phyloP scores from a whole-genome alignment of 2,888 invertebrate species.

The Theretra japonica region DNA sequence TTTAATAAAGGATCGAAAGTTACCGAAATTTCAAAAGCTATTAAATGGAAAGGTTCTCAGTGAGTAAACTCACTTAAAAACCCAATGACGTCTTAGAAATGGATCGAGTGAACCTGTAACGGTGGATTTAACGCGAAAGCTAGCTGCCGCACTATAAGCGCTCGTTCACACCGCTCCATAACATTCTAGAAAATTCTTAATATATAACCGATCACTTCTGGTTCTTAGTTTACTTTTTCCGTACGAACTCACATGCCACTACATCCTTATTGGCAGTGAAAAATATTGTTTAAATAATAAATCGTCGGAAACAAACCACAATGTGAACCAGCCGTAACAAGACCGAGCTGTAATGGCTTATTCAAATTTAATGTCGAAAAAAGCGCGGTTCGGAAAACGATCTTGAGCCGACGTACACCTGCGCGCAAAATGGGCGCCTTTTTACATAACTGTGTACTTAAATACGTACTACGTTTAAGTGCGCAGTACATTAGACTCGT shows the following conservation, averaged over 20 bases:
- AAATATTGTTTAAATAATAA: neutral
- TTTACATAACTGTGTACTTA: conserved; percentile 36
- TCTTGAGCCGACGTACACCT: conserved; percentile 60
- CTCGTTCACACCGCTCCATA: neutral
- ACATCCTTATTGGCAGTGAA: too few species aligned
- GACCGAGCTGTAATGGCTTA: conserved; percentile 71
- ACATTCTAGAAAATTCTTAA: neutral
- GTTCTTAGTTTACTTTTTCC: neutral
- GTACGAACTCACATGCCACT: too few species aligned
- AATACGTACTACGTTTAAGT: conserved; percentile 18
- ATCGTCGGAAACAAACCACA: neutral
- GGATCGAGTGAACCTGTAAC: conserved; percentile 52
- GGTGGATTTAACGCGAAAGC: conserved; percentile 53
- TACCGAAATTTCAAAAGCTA: conserved; percentile 12
- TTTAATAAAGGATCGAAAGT: neutral
- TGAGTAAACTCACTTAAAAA: conserved; percentile 27
- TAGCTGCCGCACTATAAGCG: conserved; percentile 50
- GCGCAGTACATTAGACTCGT: neutral
- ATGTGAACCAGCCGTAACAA: conserved; percentile 35
- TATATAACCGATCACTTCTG: neutral
- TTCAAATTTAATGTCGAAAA: conserved; percentile 76
- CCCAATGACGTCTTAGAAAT: conserved; percentile 45
- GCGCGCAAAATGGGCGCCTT: conserved; percentile 43
- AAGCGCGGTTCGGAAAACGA: conserved; percentile 70
- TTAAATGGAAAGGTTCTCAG: conserved; percentile 1